Evolutionary conservation across 1,140 invertebrate genomes (phyloP).

Genomic region (Mercenaria mercenaria): DNA sequence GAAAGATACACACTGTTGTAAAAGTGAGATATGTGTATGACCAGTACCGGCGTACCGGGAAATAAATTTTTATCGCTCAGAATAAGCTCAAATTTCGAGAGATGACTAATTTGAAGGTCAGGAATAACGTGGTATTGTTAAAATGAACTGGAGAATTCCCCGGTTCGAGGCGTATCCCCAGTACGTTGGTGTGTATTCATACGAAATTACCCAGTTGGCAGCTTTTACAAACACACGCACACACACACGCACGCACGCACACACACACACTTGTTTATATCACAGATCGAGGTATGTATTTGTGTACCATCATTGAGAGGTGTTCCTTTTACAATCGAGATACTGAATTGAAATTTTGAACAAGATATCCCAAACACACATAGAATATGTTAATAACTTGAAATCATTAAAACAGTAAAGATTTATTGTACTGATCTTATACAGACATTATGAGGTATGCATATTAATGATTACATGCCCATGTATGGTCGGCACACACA

Average conservation of each 20-base stretch:
- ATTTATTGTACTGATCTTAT: neutral
- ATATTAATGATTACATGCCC: neutral
- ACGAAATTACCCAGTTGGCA: too few species aligned
- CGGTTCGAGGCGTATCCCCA: too few species aligned
- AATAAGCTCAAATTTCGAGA: too few species aligned
- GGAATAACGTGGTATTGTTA: too few species aligned
- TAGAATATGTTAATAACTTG: neutral
- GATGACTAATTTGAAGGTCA: too few species aligned
- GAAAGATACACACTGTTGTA: too few species aligned
- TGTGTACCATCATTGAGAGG: neutral
- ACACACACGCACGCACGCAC: constrained; percentile 1
- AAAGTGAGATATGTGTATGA: too few species aligned
- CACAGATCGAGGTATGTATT: neutral
- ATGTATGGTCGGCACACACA: neutral
- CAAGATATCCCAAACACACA: neutral
- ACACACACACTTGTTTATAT: constrained; percentile 26
- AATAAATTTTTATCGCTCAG: too few species aligned
- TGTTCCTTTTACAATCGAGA: neutral
- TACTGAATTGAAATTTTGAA: constrained; percentile 3
- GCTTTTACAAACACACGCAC: constrained; percentile 13
- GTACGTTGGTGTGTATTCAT: too few species aligned
- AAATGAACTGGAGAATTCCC: too few species aligned
- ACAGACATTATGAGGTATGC: neutral
- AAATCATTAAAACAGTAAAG: neutral
- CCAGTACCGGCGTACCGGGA: too few species aligned